These are phyloP conservation scores for Astreopora myriophthalma DNA, from an alignment of 64 coral and sea anemone species.

Conservation along the genomic window DNA sequence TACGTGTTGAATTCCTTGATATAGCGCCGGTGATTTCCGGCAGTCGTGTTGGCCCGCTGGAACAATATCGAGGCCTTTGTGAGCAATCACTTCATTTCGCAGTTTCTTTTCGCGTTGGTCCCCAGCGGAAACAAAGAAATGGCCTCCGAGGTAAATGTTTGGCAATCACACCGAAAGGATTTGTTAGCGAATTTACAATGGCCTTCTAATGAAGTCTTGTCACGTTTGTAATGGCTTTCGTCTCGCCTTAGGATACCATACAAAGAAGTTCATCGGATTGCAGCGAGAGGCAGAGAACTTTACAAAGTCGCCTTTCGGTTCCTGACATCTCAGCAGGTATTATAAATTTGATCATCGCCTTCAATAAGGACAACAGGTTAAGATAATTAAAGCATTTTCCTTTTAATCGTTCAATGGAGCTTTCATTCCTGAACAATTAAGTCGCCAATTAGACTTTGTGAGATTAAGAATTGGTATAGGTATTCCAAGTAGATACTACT, in stretches of 20 bases:
- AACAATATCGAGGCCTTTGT: neutral
- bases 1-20: conserved; percentile 35
- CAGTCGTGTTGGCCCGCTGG: neutral
- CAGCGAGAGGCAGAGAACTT: conserved; percentile 37
- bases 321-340: conserved; percentile 74
- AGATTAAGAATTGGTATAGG: neutral
- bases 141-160: conserved; percentile 11
- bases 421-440: neutral
- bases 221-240: neutral
- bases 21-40: neutral
- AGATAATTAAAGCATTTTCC: neutral
- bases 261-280: conserved; percentile 72
- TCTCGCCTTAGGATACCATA: conserved; percentile 12
- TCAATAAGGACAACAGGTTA: neutral
- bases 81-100: neutral
- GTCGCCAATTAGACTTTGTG: neutral
- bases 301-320: conserved; percentile 48
- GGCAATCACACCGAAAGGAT: neutral
- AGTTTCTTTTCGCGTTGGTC: neutral
- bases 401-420: neutral
- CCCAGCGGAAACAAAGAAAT: conserved; percentile 3
- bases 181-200: neutral
- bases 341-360: neutral
- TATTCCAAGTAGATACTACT: neutral
- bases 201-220: neutral